Percentiles rank a stretch among this genome's conserved stretches.
phyloP scores from a whole-genome alignment of 2,888 invertebrate genomes.

The Lithophane semibrunnea region DNA sequence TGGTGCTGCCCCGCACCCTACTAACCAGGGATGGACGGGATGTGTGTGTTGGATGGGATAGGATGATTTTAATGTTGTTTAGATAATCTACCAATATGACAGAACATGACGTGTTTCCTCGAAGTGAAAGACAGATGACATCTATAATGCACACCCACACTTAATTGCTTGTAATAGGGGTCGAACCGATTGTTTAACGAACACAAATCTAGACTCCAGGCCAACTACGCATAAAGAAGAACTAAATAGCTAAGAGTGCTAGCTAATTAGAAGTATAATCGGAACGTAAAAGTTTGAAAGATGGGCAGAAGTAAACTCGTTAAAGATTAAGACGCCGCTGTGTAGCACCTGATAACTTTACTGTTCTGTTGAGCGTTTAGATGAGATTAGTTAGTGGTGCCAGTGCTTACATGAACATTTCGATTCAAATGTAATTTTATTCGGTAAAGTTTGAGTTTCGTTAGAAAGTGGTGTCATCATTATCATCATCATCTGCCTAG shows the following conservation, averaged over 20 bases:
- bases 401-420: conserved; percentile 20
- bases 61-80: background rate
- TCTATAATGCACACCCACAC: background rate
- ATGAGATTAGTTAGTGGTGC: conserved; percentile 38
- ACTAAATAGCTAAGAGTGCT: conserved; percentile 7
- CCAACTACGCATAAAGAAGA: background rate
- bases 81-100: background rate
- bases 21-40: too few relatives aligned
- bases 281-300: conserved; percentile 64
- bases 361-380: conserved; percentile 57
- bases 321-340: conserved; percentile 71
- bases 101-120: background rate
- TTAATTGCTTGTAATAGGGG: background rate
- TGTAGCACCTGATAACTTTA: conserved; percentile 71
- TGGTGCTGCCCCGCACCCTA: too few relatives aligned
- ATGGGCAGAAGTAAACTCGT: conserved; percentile 68
- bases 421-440: background rate
- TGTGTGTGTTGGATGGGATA: too few relatives aligned
- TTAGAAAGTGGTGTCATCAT: too few relatives aligned
- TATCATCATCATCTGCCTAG: background rate
- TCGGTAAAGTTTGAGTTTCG: background rate
- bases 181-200: background rate
- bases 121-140: background rate
- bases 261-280: conserved; percentile 66
- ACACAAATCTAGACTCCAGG: background rate